A percentile compares a stretch with the other conserved stretches of the same genome.
phyloP scores from a whole-genome alignment of 2,113 vertebrate genomes.

The Tetrax tetrax region DNA sequence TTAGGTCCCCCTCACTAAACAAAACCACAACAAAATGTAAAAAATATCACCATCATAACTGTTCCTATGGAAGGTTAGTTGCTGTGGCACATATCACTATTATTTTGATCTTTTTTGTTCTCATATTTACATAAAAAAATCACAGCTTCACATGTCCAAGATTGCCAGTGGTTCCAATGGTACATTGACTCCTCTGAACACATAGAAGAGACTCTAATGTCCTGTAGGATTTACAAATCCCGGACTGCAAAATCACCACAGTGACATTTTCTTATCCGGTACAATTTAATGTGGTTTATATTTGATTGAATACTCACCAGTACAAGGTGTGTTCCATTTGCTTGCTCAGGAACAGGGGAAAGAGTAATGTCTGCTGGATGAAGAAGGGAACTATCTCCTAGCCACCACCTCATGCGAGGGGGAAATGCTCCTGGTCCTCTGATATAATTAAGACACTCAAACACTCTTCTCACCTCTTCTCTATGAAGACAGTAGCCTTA shows the following conservation, averaged over 20 bases:
- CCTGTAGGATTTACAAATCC: background rate
- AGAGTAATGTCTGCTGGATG: background rate
- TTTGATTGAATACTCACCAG: background rate
- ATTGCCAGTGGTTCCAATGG: background rate
- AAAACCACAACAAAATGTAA: background rate
- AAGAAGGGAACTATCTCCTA: background rate
- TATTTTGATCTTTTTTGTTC: background rate
- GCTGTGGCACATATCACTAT: background rate
- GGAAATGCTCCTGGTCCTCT: background rate
- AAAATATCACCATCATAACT: background rate
- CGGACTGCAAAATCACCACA: background rate
- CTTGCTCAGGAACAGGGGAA: background rate
- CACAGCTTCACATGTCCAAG: background rate
- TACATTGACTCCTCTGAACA: background rate
- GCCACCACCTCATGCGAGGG: background rate
- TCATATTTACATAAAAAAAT: background rate
- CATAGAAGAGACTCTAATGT: background rate
- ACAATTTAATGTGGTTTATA: background rate
- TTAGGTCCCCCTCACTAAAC: too few species aligned
- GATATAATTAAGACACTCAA: background rate
- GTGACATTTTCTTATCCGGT: background rate
- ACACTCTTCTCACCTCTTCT: background rate
- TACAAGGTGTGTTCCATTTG: background rate
- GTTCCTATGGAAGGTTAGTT: background rate
- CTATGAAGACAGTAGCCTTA: background rate